Base-by-base conservation (phyloP, 2,113 vertebrate species). In the Coturnix japonica region DNA sequence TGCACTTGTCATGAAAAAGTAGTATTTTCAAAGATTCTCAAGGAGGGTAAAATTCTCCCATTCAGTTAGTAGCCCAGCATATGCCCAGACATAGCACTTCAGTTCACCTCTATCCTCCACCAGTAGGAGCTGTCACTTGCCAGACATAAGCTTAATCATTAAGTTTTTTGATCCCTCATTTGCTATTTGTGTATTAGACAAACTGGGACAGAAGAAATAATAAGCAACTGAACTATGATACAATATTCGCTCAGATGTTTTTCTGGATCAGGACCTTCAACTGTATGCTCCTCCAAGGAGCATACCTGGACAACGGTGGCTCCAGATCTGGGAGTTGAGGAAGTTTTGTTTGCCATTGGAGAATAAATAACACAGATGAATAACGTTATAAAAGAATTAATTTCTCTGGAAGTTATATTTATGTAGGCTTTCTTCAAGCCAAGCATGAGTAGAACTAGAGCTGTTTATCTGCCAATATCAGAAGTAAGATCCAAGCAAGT, bases 391-490 rank as follows among this genome's bases (percentile, higher is more conserved):
- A 33, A 92, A 64, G 75, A 97, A 87, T 15, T 79, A 56, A 80
- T 89, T 86, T 89, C 72, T 94, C 79, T 59, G 23, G 10, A 90
- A 86, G 54, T 43, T 85, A n/a, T 72, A 63, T 78, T 94, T 97
- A 86, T 94, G 85, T 66, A 96, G 87, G 76, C 35, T 93, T 60
- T 72, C 23, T 31, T 90, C 73, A 92, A 91, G 91, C 88, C 94
- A 84, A 77, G 66, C 86, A 81, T 39, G 79, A 85, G 92, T 93
- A 96, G 87, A 95, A 97, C 84, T 89, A 95, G 93, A 96, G 80
- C 85, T 86, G 79, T 74, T 73, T 94, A 94, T 95, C 75, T 89
- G 80, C 94, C 96, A 96, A 17, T 89, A 95, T 77, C 67, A 15
- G 60, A 89, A 81, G 69, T 23, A 89, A 39, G 81, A 91, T 91